Conservation (phyloP, 2,797 vertebrate genomes). For the Ceryle rudis region DNA sequence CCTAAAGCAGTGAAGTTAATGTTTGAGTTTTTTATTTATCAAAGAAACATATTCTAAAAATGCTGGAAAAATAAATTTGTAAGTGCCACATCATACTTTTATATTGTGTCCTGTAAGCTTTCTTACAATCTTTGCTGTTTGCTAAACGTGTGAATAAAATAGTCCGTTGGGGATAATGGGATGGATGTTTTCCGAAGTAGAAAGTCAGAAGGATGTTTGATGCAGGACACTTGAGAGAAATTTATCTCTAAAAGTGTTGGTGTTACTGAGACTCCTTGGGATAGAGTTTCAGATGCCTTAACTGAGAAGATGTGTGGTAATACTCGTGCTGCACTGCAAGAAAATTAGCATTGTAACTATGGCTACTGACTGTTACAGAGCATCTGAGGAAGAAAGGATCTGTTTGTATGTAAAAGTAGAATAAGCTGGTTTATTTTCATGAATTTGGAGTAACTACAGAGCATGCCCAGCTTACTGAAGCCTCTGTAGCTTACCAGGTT, state of each 20-base stretch:
- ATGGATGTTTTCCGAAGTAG: not conserved
- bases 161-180: not conserved
- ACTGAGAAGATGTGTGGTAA: not conserved
- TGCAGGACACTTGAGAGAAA: not conserved
- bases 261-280: not conserved
- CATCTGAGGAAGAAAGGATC: not conserved
- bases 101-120: not conserved
- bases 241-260: not conserved
- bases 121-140: not conserved
- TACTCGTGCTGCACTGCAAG: not conserved
- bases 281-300: not conserved
- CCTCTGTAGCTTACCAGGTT: constrained; percentile 1
- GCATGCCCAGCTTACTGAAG: not conserved
- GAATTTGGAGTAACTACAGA: constrained; percentile 27
- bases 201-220: not conserved
- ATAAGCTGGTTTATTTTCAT: constrained; percentile 27
- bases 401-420: not conserved
- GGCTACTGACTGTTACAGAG: not conserved
- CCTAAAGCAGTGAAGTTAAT: not conserved
- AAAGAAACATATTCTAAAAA: not conserved
- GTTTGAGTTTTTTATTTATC: not conserved
- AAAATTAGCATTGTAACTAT: constrained; percentile 39
- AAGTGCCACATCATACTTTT: not conserved
- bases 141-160: not conserved
- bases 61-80: not conserved